Conservation (phyloP, 2,113 vertebrate species). For the Clupea harengus region DNA sequence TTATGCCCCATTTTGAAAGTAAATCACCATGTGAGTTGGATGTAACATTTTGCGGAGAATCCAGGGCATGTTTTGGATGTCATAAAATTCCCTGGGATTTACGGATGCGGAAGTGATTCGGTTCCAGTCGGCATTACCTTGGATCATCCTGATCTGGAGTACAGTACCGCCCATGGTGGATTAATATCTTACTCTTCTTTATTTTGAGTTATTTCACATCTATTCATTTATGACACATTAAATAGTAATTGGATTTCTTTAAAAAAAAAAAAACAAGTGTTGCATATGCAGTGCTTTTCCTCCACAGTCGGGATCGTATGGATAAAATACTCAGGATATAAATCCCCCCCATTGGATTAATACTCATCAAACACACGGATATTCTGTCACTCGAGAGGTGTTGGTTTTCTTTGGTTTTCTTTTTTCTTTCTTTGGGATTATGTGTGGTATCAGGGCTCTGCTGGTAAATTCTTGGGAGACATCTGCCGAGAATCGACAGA, state of each 20-base stretch:
- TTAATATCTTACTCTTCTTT: conserved; percentile 63
- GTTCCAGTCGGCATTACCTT: conserved; percentile 63
- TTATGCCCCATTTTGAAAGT: conserved; percentile 38
- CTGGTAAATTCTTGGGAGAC: conserved; percentile 66
- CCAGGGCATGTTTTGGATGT: conserved; percentile 71
- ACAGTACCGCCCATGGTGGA: conserved; percentile 69
- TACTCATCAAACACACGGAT: conserved; percentile 67
- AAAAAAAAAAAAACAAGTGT: conserved; percentile 33
- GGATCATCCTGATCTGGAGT: conserved; percentile 74
- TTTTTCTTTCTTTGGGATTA: conserved; percentile 67
- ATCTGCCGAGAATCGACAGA: conserved; percentile 61
- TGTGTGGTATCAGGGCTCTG: conserved; percentile 67
- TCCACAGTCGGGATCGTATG: conserved; percentile 62
- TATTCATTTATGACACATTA: conserved; percentile 57
- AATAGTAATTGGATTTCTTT: conserved; percentile 68
- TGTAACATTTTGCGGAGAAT: conserved; percentile 65
- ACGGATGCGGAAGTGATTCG: conserved; percentile 66
- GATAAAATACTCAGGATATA: conserved; percentile 80
- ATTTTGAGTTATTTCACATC: conserved; percentile 54
- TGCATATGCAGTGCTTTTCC: conserved; percentile 40
- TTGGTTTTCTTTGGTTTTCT: conserved; percentile 51
- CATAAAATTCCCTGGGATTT: conserved; percentile 71
- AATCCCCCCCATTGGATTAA: conserved; percentile 88
- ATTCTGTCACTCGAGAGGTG: conserved; percentile 61
- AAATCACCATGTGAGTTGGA: conserved; percentile 64